These are phyloP conservation scores for Gnatocerus cornutus DNA, from an alignment of 2,888 invertebrate species.

Conservation along the genomic window DNA sequence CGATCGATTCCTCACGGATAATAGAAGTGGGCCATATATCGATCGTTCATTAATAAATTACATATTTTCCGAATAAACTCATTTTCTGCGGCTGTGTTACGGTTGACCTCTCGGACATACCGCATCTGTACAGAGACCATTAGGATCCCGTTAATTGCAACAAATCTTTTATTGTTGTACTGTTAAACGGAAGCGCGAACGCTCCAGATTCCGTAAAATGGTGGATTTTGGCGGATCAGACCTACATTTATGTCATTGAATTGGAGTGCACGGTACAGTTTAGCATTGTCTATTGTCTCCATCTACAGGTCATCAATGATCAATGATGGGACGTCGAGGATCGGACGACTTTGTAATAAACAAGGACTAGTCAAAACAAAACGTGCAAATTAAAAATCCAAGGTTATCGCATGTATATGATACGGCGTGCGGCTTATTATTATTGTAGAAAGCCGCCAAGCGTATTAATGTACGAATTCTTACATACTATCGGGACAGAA, in stretches of 20 bases:
- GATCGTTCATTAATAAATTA: conserved; percentile 31
- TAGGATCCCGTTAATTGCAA: conserved; percentile 57
- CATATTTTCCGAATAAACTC: conserved; percentile 15
- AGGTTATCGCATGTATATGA: conserved; percentile 17
- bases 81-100: conserved; percentile 44
- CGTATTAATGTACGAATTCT: not conserved
- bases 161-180: conserved; percentile 60
- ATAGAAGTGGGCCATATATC: conserved; percentile 32
- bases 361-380: conserved; percentile 34
- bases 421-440: not conserved
- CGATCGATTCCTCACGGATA: conserved; percentile 1
- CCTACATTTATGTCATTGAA: conserved; percentile 12
- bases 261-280: not conserved
- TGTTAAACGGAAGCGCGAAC: conserved; percentile 59
- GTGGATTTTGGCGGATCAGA: conserved; percentile 13
- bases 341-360: conserved; percentile 11
- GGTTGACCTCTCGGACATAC: conserved; percentile 53
- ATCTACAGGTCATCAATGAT: not conserved
- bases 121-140: conserved; percentile 55
- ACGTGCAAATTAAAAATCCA: conserved; percentile 21
- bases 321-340: no score
- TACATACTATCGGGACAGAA: not conserved
- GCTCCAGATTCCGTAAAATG: conserved; percentile 48
- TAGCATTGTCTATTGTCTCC: not conserved
- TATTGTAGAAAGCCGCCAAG: not conserved